Percentiles rank a stretch among this genome's conserved stretches.
Evolutionary conservation across 1,140 invertebrate species (phyloP).

Genomic region (Drosophila orosa): DNA sequence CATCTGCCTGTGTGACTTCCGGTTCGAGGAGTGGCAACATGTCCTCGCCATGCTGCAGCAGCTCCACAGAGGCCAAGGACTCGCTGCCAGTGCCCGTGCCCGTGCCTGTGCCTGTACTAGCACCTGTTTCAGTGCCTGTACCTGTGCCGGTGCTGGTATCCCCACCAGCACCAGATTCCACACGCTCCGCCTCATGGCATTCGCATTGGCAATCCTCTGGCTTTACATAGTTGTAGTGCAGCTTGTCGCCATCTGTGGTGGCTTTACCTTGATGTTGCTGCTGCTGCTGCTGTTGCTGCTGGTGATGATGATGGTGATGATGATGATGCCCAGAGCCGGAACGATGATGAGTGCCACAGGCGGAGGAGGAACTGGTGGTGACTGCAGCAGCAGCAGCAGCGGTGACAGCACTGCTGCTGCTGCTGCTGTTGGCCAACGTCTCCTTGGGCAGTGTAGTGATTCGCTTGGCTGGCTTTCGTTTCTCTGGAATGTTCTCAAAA

Average conservation of each 20-base stretch:
- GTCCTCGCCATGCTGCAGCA: slow-evolving; percentile 77
- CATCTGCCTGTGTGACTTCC: slow-evolving; percentile 46
- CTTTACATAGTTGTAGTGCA: slow-evolving; percentile 91
- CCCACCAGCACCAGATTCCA: slow-evolving; percentile 64
- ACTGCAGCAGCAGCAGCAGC: slow-evolving; percentile 40
- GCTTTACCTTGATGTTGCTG: slow-evolving; percentile 65
- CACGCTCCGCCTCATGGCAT: slow-evolving; percentile 88
- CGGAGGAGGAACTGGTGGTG: slow-evolving; percentile 63
- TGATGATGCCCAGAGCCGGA: slow-evolving; percentile 38
- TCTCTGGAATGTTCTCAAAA: slow-evolving; percentile 93
- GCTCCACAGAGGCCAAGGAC: slow-evolving; percentile 66
- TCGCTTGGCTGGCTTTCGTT: slow-evolving; percentile 90
- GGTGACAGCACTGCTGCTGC: slow-evolving; percentile 20
- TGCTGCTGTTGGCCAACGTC: slow-evolving; percentile 49
- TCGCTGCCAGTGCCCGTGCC: slow-evolving; percentile 70
- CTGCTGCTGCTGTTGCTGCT: slow-evolving; percentile 16
- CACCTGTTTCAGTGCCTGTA: slow-evolving; percentile 47
- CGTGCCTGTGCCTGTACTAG: slow-evolving; percentile 32
- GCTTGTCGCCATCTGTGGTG: slow-evolving; percentile 57
- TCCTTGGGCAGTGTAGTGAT: slow-evolving; percentile 90
- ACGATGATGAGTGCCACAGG: slow-evolving; percentile 61
- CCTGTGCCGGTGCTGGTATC: slow-evolving; percentile 53
- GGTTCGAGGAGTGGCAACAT: slow-evolving; percentile 77
- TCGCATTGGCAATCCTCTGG: slow-evolving; percentile 93
- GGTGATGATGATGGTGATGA: slow-evolving; percentile 57